A percentile compares a stretch with the other conserved stretches of the same genome.
Conservation (phyloP, 2,888 invertebrate species). For the Pycnomerus fuliginosus region DNA sequence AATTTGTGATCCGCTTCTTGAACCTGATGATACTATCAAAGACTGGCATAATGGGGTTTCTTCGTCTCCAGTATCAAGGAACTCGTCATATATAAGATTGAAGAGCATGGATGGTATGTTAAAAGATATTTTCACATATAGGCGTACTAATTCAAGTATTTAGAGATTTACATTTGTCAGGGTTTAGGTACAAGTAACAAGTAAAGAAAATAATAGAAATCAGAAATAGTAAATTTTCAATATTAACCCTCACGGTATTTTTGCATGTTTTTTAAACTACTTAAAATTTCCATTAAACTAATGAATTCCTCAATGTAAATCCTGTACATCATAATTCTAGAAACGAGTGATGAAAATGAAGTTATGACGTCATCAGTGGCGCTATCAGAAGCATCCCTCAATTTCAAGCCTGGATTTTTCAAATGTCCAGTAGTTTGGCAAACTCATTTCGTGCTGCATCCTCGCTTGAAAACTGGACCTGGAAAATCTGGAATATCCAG, state of each 20-base stretch:
- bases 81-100: slow-evolving; percentile 42
- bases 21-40: slow-evolving; percentile 57
- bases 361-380: slow-evolving; percentile 36
- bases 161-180: too few relatives aligned
- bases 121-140: not conserved
- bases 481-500: slow-evolving; percentile 61
- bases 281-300: too few relatives aligned
- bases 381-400: slow-evolving; percentile 51
- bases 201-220: too few relatives aligned
- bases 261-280: too few relatives aligned
- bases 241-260: too few relatives aligned
- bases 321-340: too few relatives aligned
- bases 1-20: slow-evolving; percentile 65
- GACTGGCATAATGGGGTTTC: slow-evolving; percentile 41
- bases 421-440: slow-evolving; percentile 74
- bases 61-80: slow-evolving; percentile 39
- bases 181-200: too few relatives aligned
- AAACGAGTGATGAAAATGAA: slow-evolving; percentile 46
- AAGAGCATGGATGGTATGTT: slow-evolving; percentile 48
- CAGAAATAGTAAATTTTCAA: too few relatives aligned
- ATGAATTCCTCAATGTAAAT: too few relatives aligned
- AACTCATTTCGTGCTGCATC: slow-evolving; percentile 67
- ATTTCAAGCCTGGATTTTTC: slow-evolving; percentile 68
- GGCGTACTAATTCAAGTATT: too few relatives aligned
- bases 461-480: slow-evolving; percentile 65